phyloP scores from a whole-genome alignment of 1,140 invertebrate species.

The Eciton burchellii region DNA sequence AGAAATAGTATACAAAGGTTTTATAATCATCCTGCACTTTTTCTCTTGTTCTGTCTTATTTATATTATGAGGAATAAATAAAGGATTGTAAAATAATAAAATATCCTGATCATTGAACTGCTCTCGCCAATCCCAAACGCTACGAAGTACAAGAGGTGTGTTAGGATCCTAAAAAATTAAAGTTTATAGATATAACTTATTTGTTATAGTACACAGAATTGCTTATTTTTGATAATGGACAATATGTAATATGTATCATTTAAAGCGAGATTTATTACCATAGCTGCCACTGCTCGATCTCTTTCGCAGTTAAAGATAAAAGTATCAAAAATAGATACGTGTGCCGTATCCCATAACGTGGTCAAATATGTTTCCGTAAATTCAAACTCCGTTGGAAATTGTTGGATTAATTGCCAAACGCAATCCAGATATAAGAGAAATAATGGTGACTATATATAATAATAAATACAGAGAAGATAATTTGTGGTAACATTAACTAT shows the following conservation, averaged over 20 bases:
- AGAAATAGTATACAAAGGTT: constrained; percentile 86
- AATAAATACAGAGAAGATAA: constrained; percentile 47
- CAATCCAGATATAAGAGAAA: constrained; percentile 97
- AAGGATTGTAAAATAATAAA: constrained; percentile 91
- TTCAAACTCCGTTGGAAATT: constrained; percentile 95
- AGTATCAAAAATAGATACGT: constrained; percentile 95
- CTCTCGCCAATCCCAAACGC: constrained; percentile 94
- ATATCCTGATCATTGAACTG: constrained; percentile 93
- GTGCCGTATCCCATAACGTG: constrained; percentile 94
- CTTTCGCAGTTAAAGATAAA: constrained; percentile 95
- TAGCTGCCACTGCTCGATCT: constrained; percentile 88
- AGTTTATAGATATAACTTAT: neutral
- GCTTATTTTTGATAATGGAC: neutral
- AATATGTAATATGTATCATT: neutral
- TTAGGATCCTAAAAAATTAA: constrained; percentile 82
- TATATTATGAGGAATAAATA: constrained; percentile 85
- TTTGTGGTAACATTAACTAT: neutral
- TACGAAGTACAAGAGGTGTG: constrained; percentile 88
- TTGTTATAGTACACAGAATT: neutral
- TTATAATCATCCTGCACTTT: constrained; percentile 75
- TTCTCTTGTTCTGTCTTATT: constrained; percentile 56
- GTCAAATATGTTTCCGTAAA: constrained; percentile 97
- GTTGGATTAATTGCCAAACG: constrained; percentile 95
- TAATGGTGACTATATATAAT: constrained; percentile 91
- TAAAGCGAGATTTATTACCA: constrained; percentile 76